Conservation (phyloP, 2,797 vertebrate species). For the Luscinia megarhynchos region DNA sequence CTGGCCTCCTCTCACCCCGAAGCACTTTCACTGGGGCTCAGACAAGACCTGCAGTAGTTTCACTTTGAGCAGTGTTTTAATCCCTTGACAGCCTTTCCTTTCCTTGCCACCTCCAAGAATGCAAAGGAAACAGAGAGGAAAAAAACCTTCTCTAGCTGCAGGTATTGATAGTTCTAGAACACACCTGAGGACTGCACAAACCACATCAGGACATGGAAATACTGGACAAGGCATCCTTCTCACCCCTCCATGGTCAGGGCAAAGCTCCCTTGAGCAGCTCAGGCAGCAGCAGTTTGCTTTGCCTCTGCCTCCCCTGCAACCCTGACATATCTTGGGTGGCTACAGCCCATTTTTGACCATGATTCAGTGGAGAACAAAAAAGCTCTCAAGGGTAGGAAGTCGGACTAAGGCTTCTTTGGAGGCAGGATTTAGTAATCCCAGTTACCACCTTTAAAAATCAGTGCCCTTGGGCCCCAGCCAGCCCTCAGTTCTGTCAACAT, state of each 20-base stretch:
- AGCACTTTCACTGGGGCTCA: background rate
- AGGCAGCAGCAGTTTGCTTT: background rate
- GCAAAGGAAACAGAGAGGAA: background rate
- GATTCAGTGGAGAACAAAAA: conserved; percentile 43
- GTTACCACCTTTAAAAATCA: conserved; percentile 52
- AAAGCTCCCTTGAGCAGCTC: background rate
- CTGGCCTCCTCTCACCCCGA: background rate
- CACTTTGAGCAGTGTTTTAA: background rate
- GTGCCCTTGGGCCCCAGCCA: conserved; percentile 54
- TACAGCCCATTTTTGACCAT: background rate
- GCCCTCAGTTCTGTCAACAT: conserved; percentile 52
- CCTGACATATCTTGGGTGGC: background rate
- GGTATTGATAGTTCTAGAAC: background rate
- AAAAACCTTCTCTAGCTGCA: background rate
- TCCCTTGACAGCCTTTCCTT: background rate
- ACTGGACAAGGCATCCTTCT: accelerated
- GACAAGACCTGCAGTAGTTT: background rate
- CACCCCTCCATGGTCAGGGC: background rate
- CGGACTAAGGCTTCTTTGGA: conserved; percentile 39
- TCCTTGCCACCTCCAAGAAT: background rate
- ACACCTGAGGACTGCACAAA: background rate
- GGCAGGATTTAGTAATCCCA: conserved; percentile 26
- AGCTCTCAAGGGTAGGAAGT: conserved; percentile 23
- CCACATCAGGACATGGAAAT: background rate
- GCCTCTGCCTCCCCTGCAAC: background rate